Conservation (phyloP, 2,113 vertebrate genomes). For the Sphaerodactylus townsendi region DNA sequence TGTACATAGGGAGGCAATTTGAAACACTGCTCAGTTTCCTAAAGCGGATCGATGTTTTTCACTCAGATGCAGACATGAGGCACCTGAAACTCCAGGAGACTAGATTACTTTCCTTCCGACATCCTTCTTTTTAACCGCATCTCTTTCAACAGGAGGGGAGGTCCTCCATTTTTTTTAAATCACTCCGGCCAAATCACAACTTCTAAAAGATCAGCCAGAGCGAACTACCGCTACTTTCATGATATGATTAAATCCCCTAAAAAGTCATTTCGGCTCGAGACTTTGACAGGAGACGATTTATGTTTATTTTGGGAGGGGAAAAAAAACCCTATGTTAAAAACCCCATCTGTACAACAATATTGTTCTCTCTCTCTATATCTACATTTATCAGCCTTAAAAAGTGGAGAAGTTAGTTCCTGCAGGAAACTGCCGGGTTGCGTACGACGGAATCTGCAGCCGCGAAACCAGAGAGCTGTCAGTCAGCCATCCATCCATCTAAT, state of each 20-base stretch:
- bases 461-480: slow-evolving; percentile 98
- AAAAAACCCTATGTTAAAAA: slow-evolving; percentile 58
- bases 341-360: slow-evolving; percentile 65
- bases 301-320: too few species aligned
- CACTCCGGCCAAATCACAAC: slow-evolving; percentile 50
- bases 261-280: slow-evolving; percentile 57
- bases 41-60: slow-evolving; percentile 38
- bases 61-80: slow-evolving; percentile 14
- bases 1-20: slow-evolving; percentile 27
- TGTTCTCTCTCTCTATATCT: slow-evolving; percentile 80
- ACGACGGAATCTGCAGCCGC: slow-evolving; percentile 88
- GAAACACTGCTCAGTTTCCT: slow-evolving; percentile 18
- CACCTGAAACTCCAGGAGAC: slow-evolving; percentile 26
- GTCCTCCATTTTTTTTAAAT: slow-evolving; percentile 60
- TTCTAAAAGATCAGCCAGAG: slow-evolving; percentile 55
- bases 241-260: slow-evolving; percentile 67
- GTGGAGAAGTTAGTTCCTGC: slow-evolving; percentile 83
- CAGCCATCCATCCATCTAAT: slow-evolving; percentile 99
- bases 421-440: slow-evolving; percentile 84
- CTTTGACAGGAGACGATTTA: slow-evolving; percentile 67
- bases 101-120: slow-evolving; percentile 58
- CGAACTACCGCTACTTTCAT: slow-evolving; percentile 56
- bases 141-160: slow-evolving; percentile 32
- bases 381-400: slow-evolving; percentile 78
- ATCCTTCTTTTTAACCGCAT: background rate